Evolutionary conservation across 1,140 invertebrate species (phyloP), one percentile per base, ranked within the genome.

Genomic region (Sycophaga agraensis): DNA sequence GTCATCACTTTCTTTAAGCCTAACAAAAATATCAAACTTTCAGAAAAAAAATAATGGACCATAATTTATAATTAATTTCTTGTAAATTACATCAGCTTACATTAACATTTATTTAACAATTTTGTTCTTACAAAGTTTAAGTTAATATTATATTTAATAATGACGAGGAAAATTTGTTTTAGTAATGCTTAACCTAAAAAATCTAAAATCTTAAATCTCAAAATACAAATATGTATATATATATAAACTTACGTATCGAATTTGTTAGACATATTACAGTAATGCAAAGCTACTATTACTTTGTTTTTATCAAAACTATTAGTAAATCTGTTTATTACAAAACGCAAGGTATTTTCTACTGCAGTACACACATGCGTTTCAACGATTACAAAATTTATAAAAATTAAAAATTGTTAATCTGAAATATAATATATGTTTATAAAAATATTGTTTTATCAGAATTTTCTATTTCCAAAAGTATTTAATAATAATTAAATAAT

Each of bases 231-330:
- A 42, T 37, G 42, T 58, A 58, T 19, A 43, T 45, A 19, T 28
- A 43, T 49, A 63, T 9, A 65, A 63, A 82, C 85, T 83, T 84
- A 87, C 85, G 84, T 81, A 62, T 86, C 84, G 64, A 83, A 87
- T 84, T 87, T 87, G 77, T 85, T 86, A 65, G 86, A 85, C 85
- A 87, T 86, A 69, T 63, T 63, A 42, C 9, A 59, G 19, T 28
- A 16, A 21, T 42, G 16, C 8, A 4, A n/a, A 35, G n/a, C n/a
- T n/a, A n/a, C n/a, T n/a, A n/a, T n/a, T n/a, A n/a, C n/a, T n/a
- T n/a, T n/a, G n/a, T n/a, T n/a, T n/a, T n/a, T n/a, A n/a, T n/a
- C n/a, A n/a, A n/a, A n/a, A n/a, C n/a, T n/a, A n/a, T n/a, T n/a
- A n/a, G n/a, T n/a, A n/a, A n/a, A n/a, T n/a, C n/a, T n/a, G n/a